Conservation (phyloP, 2,797 vertebrate genomes). For the Tauraco hartlaubi region DNA sequence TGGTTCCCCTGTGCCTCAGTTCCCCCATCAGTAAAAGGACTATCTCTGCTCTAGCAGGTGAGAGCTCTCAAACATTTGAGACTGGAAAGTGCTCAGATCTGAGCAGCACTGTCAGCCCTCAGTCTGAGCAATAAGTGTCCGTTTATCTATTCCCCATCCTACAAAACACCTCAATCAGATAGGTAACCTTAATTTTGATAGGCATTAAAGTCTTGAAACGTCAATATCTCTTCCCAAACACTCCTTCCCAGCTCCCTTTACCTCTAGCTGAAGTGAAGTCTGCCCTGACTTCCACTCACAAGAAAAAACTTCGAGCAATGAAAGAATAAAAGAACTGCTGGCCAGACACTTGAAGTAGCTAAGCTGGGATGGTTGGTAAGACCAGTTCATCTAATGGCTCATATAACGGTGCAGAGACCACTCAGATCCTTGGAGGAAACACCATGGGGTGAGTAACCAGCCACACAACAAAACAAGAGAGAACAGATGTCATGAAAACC, state of each 20-base stretch:
- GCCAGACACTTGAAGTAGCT: background rate
- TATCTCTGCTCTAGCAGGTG: too few species aligned
- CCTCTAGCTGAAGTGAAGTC: background rate
- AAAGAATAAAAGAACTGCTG: background rate
- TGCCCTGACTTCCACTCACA: background rate
- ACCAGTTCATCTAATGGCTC: background rate
- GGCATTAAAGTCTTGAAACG: background rate
- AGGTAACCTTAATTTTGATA: background rate
- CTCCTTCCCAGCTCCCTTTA: background rate
- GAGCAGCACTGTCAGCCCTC: background rate
- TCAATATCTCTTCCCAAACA: background rate
- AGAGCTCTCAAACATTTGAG: background rate
- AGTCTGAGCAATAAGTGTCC: background rate
- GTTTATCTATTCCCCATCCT: background rate
- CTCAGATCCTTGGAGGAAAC: background rate
- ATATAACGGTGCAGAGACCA: background rate
- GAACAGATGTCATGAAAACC: background rate
- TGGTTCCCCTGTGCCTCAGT: background rate
- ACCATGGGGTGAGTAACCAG: background rate
- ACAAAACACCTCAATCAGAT: background rate
- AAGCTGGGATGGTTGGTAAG: background rate
- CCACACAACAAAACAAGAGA: background rate
- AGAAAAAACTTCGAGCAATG: background rate
- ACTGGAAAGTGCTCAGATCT: background rate
- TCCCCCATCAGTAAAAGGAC: background rate